Evolutionary conservation across 2,888 invertebrate genomes (phyloP).

Genomic region (Heteromyza rotundicornis): DNA sequence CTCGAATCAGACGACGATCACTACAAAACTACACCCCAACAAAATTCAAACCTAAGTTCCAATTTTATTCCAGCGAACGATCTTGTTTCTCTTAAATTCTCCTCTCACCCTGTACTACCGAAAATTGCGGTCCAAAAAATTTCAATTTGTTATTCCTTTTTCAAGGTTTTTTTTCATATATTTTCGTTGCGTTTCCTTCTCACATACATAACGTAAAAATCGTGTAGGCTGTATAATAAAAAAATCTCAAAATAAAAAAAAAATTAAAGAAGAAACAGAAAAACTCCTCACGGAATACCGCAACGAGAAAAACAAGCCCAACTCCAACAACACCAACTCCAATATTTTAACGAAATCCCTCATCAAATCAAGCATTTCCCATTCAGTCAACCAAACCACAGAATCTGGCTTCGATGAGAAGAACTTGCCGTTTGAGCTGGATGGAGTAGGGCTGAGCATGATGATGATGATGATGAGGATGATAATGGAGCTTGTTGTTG

Average conservation of each 20-base stretch:
- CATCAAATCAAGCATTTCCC: conserved; percentile 10
- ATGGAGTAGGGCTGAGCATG: not conserved
- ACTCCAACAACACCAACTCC: not conserved
- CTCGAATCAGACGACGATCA: too few species aligned
- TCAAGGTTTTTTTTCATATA: conserved; percentile 16
- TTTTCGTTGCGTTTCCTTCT: not conserved
- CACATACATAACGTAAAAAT: not conserved
- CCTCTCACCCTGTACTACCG: conserved; percentile 10
- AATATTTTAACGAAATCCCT: conserved; percentile 12
- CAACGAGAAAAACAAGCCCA: not conserved
- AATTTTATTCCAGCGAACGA: too few species aligned
- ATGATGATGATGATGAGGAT: not conserved
- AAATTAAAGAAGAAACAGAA: too few species aligned
- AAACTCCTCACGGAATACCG: too few species aligned
- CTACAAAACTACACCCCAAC: too few species aligned
- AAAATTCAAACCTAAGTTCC: too few species aligned
- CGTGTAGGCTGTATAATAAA: conserved; percentile 18
- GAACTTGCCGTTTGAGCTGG: not conserved
- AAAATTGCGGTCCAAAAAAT: conserved; percentile 1
- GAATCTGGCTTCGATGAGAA: not conserved
- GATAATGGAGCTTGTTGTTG: not conserved
- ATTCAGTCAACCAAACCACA: not conserved
- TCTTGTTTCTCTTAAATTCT: too few species aligned
- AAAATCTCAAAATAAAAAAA: too few species aligned
- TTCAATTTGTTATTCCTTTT: conserved; percentile 16